Evolutionary conservation across 2,113 vertebrate genomes (phyloP), one percentile per base, ranked within the genome.

Genomic region (Ctenodactylus gundi): DNA sequence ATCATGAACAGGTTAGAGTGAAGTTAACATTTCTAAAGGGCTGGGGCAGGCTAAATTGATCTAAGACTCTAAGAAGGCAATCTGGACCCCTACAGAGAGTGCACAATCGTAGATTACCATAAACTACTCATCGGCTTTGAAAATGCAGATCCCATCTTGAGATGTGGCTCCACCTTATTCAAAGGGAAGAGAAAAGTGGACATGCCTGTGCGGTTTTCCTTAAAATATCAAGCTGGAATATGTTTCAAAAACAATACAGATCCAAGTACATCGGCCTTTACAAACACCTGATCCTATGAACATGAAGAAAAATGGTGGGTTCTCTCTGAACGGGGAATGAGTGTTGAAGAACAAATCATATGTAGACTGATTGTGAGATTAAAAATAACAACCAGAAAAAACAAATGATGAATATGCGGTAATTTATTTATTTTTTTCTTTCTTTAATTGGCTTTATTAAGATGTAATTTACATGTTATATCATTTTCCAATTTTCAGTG

Each of bases 161-260:
- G 68, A 67, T 85, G 49, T 36, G 27, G 15, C 73, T 18, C 75
- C 80, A 46, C 89, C 89, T 90, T 58, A 64, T 70, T 93, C 20
- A 31, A 80, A 80, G 41, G 13, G 12, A 62, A 51, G 89, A 64
- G 39, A 88, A 91, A 87, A 62, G 73, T 53, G 86, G 94, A 94
- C 36, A 85, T 57, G 60, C 39, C 39, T 67, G 27, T 64, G 7
- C 20, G 60, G 57, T 80, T 80, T 94, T 65, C 88, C 78, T 53
- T 77, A 89, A 60, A 90, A 84, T 89, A 81, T 31, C 89, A 81
- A 57, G 57, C 20, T 87, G 51, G 12, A 65, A 49, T 86, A 44
- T 46, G 65, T 58, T 60, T 23, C 58, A 60, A 88, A 90, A 81
- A 65, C 15, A 65, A 46, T 49, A 39, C 29, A 76, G 9, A 46